Evolutionary conservation across 1,140 invertebrate genomes (phyloP), one percentile per base, ranked within the genome.

Genomic region (Diachasmimorpha longicaudata): DNA sequence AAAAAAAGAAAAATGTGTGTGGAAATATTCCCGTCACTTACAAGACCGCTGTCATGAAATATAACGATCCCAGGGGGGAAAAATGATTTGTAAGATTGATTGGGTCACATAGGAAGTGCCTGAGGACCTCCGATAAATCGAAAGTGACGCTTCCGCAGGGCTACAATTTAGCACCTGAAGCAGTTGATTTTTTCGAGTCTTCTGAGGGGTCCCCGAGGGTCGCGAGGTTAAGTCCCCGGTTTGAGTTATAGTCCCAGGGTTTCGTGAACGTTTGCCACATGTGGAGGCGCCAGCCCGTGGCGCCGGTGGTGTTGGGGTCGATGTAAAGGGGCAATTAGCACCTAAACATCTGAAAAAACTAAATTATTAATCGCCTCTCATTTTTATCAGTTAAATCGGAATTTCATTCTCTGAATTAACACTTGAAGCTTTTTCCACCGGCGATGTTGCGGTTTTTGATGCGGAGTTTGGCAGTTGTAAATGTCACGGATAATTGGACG

Each of bases 271-370:
- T 55, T 58, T 42, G 70, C 81, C 84, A 86, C 79, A 82, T 86
- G 84, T 87, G 82, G 67, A 82, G 84, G 83, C 85, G 85, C 85
- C 85, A 81, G 70, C n/a, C 78, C 72, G 72, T 82, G 85, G 86
- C 85, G 85, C 86, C 86, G 83, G 71, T 31, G 55, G 72, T 76
- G 68, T 37, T 14, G 81, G 73, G 79, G 79, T 81, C 44, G 70
- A 68, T 80, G 74, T 81, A 75, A 78, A 81, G 72, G 76, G 80
- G 84, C 85, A 86, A 87, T 87, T 87, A 86, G 84, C 85, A 87
- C 85, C 82, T 84, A 73, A 73, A 76, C 78, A 77, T 70, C 80
- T 5, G 48, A 46, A 70, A 70, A 70, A 48, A 46, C 19, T 46
- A 11, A 9, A 16, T 46, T 46, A 46, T 46, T 46, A 46, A 46